phyloP scores from a whole-genome alignment of 2,888 invertebrate genomes.

The Eupithecia insigniata region DNA sequence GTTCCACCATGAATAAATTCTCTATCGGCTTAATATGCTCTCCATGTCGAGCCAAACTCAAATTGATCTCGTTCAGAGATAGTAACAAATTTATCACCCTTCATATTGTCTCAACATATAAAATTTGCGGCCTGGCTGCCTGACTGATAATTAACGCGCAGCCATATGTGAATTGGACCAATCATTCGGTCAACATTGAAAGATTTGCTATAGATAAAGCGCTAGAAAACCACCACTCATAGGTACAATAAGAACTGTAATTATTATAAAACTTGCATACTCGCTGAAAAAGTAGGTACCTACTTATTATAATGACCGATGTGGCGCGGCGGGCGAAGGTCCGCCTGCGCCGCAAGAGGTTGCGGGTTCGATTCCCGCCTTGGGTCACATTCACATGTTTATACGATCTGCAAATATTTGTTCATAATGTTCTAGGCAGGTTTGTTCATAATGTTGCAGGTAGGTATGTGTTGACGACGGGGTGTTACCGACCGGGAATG shows the following conservation, averaged over 20 bases:
- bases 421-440: no score
- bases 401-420: no score
- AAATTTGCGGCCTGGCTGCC: not conserved
- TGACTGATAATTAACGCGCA: not conserved
- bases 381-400: no score
- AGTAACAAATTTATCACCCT: constrained; percentile 36
- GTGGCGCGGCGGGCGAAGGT: no score
- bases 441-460: no score
- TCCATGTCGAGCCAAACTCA: constrained; percentile 33
- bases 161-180: not conserved
- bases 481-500: no score
- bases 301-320: not conserved
- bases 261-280: no score
- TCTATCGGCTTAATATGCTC: constrained; percentile 39
- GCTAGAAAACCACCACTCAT: not conserved
- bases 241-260: not conserved
- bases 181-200: not conserved
- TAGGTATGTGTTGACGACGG: no score
- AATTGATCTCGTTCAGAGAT: constrained; percentile 37
- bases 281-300: not conserved
- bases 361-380: no score
- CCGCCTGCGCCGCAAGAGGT: no score
- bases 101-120: constrained; percentile 33
- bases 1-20: constrained; percentile 41
- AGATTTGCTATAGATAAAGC: not conserved